These are phyloP conservation scores for Xyrauchen texanus DNA, from an alignment of 2,113 vertebrate species.

Conservation along the genomic window DNA sequence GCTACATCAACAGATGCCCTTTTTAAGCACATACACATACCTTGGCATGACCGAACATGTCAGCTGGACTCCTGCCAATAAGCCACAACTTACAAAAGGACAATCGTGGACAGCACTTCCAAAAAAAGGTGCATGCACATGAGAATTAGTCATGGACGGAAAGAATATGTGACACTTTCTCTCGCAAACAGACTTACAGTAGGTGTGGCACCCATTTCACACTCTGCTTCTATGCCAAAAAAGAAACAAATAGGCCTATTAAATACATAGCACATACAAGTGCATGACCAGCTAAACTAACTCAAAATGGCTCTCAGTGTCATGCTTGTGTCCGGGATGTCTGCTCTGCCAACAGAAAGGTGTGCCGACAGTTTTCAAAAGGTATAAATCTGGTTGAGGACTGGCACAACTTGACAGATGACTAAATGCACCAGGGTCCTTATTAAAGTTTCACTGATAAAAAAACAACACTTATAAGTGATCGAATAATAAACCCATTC, in stretches of 20 bases:
- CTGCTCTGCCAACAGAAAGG: background rate
- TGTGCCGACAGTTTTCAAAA: background rate
- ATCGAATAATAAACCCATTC: constrained; percentile 47
- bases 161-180: background rate
- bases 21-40: background rate
- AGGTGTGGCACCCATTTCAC: constrained; percentile 26
- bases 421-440: constrained; percentile 38
- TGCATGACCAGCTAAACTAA: constrained; percentile 6
- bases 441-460: constrained; percentile 48
- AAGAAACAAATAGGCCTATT: constrained; percentile 28
- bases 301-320: constrained; percentile 3
- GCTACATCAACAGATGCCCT: constrained; percentile 11
- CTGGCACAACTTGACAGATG: constrained; percentile 13
- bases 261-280: constrained; percentile 6
- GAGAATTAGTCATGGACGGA: background rate
- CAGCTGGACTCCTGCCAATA: background rate
- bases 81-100: background rate
- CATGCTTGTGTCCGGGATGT: background rate
- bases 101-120: background rate
- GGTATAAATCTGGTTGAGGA: constrained; percentile 10
- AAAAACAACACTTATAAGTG: constrained; percentile 38
- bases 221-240: constrained; percentile 30
- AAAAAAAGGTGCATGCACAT: constrained; percentile 22
- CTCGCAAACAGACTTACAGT: constrained; percentile 16
- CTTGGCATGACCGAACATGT: background rate